Evolutionary conservation across 1,140 invertebrate genomes (phyloP).

Genomic region (Papilio aristodemus): DNA sequence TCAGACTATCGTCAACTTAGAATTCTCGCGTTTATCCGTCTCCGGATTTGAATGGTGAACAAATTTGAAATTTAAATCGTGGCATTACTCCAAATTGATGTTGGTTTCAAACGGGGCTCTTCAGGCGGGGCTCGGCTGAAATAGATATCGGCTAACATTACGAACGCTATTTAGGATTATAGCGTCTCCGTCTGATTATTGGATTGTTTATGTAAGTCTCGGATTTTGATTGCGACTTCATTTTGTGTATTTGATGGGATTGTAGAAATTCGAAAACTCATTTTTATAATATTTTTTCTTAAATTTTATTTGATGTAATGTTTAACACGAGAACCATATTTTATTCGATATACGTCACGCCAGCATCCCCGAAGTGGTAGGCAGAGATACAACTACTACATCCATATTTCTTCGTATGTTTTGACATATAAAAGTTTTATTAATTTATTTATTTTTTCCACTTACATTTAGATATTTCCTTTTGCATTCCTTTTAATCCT

Average conservation of each 20-base stretch:
- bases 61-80: slow-evolving; percentile 43
- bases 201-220: slow-evolving; percentile 31
- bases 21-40: slow-evolving; percentile 26
- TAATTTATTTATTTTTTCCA: too few species aligned
- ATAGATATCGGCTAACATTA: slow-evolving; percentile 29
- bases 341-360: too few species aligned
- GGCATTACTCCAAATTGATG: slow-evolving; percentile 41
- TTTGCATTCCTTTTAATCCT: too few species aligned
- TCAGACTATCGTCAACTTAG: slow-evolving; percentile 12
- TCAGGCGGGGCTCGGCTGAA: slow-evolving; percentile 23
- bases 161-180: slow-evolving; percentile 33
- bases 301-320: too few species aligned
- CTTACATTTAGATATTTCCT: too few species aligned
- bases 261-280: not conserved
- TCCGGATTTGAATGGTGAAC: slow-evolving; percentile 33
- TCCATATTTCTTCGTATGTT: too few species aligned
- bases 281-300: too few species aligned
- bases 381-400: too few species aligned
- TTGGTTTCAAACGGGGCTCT: slow-evolving; percentile 31
- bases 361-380: too few species aligned
- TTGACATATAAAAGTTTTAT: too few species aligned
- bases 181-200: slow-evolving; percentile 29
- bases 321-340: too few species aligned
- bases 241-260: slow-evolving; percentile 27
- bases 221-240: slow-evolving; percentile 21